Evolutionary conservation across 2,797 vertebrate species (phyloP), one percentile per base, ranked within the genome.

Genomic region (Pseudocheirus occidentalis): DNA sequence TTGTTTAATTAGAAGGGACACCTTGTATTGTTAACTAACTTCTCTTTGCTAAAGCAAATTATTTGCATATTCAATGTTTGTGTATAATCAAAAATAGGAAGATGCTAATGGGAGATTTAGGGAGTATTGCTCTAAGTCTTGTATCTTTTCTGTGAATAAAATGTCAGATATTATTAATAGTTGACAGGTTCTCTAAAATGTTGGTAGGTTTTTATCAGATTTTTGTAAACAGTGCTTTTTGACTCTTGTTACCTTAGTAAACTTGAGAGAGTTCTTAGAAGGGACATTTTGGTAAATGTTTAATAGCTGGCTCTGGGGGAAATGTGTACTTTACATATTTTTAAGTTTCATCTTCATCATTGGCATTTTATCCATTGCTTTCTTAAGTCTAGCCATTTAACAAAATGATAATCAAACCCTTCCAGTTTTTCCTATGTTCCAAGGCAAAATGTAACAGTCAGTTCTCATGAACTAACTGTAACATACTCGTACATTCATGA

Each of bases 181-280:
- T 73, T 59, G 31, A 73, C 11, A n/a, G 52, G 28, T 31, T 94
- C 40, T 89, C 96, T 7, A 81, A 31, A 92, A 40, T 40, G 24
- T 56, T 92, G 92, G 2, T 93, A 3, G n/a, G 0, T 40, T 73
- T 73, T 73, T 40, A 40, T 3, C 16, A 73, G 16, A 87, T 55
- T 92, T 66, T 91, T 62, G 18, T n/a, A 50, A 93, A 93, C 91
- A 66, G 4, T 34, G 31, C 34, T 91, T 94, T 34, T 92, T 21
- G 24, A 28, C n/a, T 93, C 62, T 91, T 73, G 3, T 31, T 27
- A 55, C 6, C 2, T 7, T 1, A 40, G 2, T 46, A 7, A 40
- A 40, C 0, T 40, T 40, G 66, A 40, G 18, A 81, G 66, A 81
- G 66, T 81, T 81, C n/a, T 81, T 81, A 81, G n/a, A 14, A 21